Evolutionary conservation across 2,888 invertebrate genomes (phyloP).

Genomic region (Drosophila demipolita): DNA sequence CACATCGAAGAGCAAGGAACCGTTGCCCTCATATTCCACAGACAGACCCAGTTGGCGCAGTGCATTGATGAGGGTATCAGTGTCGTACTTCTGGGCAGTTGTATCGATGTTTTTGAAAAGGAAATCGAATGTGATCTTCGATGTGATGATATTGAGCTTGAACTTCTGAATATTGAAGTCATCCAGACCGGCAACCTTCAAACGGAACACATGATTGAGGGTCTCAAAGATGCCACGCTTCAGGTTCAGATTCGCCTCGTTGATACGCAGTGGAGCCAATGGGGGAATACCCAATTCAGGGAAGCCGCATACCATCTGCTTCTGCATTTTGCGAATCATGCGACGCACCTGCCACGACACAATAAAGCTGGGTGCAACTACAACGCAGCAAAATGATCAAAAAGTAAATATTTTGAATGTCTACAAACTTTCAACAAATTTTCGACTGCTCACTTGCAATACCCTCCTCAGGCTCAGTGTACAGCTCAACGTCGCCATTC

Average conservation of each 20-base stretch:
- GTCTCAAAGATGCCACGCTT: slow-evolving; percentile 75
- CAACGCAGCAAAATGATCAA: neutral
- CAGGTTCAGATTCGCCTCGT: slow-evolving; percentile 58
- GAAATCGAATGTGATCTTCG: slow-evolving; percentile 76
- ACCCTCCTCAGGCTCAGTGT: slow-evolving; percentile 60
- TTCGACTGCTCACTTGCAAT: slow-evolving; percentile 63
- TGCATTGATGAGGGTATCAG: slow-evolving; percentile 76
- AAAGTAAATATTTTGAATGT: neutral
- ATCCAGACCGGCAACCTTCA: slow-evolving; percentile 80
- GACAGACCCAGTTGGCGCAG: slow-evolving; percentile 71
- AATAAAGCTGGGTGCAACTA: slow-evolving; percentile 74
- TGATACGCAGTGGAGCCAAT: slow-evolving; percentile 75
- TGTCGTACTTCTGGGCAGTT: slow-evolving; percentile 74
- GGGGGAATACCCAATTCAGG: slow-evolving; percentile 74
- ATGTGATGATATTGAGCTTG: slow-evolving; percentile 73
- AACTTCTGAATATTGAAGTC: slow-evolving; percentile 77
- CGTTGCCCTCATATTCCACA: slow-evolving; percentile 78
- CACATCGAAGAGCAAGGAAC: slow-evolving; percentile 73
- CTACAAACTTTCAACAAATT: neutral
- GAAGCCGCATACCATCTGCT: slow-evolving; percentile 81
- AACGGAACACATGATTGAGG: slow-evolving; percentile 65
- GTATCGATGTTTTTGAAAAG: slow-evolving; percentile 73
- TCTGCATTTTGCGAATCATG: slow-evolving; percentile 71
- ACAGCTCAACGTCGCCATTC: slow-evolving; percentile 70
- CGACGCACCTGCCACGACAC: slow-evolving; percentile 80